These are phyloP conservation scores for Ictalurus furcatus DNA, from an alignment of 2,113 vertebrate genomes.

Conservation along the genomic window DNA sequence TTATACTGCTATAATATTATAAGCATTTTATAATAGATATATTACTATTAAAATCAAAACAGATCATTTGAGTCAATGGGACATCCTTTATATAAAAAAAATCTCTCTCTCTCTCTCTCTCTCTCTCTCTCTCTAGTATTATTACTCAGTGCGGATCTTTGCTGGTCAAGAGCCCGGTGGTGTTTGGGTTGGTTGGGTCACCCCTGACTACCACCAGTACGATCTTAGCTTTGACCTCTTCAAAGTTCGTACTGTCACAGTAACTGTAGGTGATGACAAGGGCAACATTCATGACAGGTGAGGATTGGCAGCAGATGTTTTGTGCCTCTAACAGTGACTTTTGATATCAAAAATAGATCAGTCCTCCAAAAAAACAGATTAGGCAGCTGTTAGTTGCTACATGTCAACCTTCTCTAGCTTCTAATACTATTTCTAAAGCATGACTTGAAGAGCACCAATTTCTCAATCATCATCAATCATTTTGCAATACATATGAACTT, in stretches of 20 bases:
- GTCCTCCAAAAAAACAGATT: background rate
- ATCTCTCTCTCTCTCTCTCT: slow-evolving; percentile 11
- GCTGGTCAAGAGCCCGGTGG: slow-evolving; percentile 88
- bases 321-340: background rate
- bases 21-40: background rate
- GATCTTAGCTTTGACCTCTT: slow-evolving; percentile 85
- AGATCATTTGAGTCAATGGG: background rate
- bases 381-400: background rate
- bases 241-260: slow-evolving; percentile 85
- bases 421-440: background rate
- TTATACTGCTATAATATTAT: background rate
- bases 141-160: slow-evolving; percentile 87
- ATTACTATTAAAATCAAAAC: background rate
- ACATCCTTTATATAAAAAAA: background rate
- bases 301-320: background rate
- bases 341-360: background rate
- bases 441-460: background rate
- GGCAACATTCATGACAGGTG: slow-evolving; percentile 92
- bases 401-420: background rate
- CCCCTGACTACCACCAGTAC: slow-evolving; percentile 87
- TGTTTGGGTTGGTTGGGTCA: slow-evolving; percentile 92
- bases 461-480: background rate
- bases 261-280: slow-evolving; percentile 88
- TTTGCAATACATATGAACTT: background rate
- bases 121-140: slow-evolving; percentile 75